Conservation (phyloP, 2,113 vertebrate species). For the Myrmophylax atrothorax region DNA sequence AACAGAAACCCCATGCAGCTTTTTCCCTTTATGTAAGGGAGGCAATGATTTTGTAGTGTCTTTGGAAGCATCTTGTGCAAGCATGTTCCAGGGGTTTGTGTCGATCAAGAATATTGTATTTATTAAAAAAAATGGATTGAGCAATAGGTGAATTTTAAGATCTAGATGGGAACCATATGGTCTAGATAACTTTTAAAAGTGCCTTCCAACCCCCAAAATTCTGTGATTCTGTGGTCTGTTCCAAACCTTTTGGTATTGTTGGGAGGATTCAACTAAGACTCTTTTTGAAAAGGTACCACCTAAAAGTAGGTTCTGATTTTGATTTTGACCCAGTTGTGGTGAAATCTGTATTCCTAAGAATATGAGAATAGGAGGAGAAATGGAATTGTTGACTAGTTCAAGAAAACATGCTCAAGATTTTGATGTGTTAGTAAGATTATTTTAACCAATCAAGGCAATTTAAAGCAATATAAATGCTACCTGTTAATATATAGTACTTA, state of each 20-base stretch:
- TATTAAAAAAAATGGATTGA: conserved; percentile 9
- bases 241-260: not conserved
- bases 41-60: not conserved
- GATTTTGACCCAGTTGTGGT: not conserved
- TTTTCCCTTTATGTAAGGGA: not conserved
- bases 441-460: not conserved
- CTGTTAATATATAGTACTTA: conserved; percentile 37
- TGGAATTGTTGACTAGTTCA: not conserved
- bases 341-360: conserved; percentile 41
- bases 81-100: not conserved
- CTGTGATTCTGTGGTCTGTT: not conserved
- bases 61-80: conserved; percentile 20
- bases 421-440: conserved; percentile 24
- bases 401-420: not conserved
- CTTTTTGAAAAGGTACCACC: not conserved
- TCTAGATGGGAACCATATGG: conserved; percentile 8
- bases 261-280: not conserved
- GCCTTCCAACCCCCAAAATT: not conserved
- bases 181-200: not conserved
- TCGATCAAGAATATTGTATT: conserved; percentile 18
- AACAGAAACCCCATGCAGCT: not conserved
- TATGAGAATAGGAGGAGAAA: not conserved
- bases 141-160: conserved; percentile 38
- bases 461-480: conserved; percentile 38
- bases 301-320: conserved; percentile 20